Evolutionary conservation across 2,888 invertebrate genomes (phyloP).

Genomic region (Gonocerus acuteangulatus): DNA sequence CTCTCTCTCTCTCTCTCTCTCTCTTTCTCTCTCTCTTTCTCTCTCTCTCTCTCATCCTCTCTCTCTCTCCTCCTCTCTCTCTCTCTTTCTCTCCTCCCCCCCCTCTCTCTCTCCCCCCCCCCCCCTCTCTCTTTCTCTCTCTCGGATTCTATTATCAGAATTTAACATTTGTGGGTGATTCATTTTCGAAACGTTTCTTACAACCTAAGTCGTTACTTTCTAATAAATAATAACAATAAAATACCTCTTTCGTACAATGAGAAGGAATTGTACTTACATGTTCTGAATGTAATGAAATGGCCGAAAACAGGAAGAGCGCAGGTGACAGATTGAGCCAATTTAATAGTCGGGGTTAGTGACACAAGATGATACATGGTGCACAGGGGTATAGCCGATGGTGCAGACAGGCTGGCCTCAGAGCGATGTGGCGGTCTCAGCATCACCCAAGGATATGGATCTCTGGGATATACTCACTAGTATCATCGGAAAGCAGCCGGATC

Average conservation of each 20-base stretch:
- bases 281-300: too few relatives aligned
- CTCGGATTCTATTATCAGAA: too few relatives aligned
- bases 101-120: slow-evolving; percentile 1
- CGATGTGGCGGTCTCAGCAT: not conserved
- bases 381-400: slow-evolving; percentile 9
- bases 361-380: too few relatives aligned
- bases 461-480: slow-evolving; percentile 62
- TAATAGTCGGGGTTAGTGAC: too few relatives aligned
- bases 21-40: slow-evolving; percentile 5
- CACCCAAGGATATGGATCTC: slow-evolving; percentile 40
- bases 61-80: slow-evolving; percentile 1
- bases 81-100: not conserved
- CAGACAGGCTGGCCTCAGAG: not conserved
- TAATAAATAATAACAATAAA: too few relatives aligned
- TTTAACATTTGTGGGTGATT: too few relatives aligned
- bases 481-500: slow-evolving; percentile 46
- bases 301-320: too few relatives aligned
- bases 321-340: too few relatives aligned
- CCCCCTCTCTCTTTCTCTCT: not conserved
- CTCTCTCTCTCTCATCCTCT: slow-evolving; percentile 1
- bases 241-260: too few relatives aligned
- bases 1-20: not conserved
- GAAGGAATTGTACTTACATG: too few relatives aligned
- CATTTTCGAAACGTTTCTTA: too few relatives aligned
- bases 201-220: too few relatives aligned